Conservation (phyloP, 2,888 invertebrate genomes). For the Blastobasis adustella region DNA sequence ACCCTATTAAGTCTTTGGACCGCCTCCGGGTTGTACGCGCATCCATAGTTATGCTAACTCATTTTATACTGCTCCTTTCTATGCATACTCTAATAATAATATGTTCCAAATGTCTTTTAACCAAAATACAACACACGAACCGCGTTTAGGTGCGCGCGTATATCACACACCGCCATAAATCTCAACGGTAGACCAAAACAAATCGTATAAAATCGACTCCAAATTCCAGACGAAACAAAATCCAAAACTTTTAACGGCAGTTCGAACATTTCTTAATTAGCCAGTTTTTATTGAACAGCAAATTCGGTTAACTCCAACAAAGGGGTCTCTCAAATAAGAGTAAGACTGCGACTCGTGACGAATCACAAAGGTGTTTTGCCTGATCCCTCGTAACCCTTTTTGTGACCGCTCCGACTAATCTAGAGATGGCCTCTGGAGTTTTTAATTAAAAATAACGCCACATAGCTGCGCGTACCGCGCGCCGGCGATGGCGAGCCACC, state of each 20-base stretch:
- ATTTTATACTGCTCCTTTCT: no score
- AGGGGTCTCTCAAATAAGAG: conserved; percentile 67
- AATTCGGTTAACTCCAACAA: conserved; percentile 71
- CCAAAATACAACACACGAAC: not conserved
- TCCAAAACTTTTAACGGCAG: conserved; percentile 54
- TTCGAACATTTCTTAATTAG: conserved; percentile 70
- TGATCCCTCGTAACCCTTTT: conserved; percentile 65
- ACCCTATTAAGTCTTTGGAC: no score
- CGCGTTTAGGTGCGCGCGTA: not conserved
- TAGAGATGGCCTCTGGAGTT: conserved; percentile 59
- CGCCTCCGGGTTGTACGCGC: no score
- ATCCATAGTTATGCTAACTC: no score
- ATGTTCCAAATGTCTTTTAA: no score
- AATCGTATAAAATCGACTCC: conserved; percentile 33
- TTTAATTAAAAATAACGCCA: conserved; percentile 71
- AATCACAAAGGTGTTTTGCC: conserved; percentile 67
- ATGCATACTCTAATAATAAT: no score
- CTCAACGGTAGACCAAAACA: conserved; percentile 38
- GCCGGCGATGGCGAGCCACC: conserved; percentile 25
- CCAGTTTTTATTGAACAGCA: conserved; percentile 66
- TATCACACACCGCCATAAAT: conserved; percentile 22
- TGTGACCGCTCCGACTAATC: conserved; percentile 65
- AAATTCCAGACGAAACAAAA: conserved; percentile 42
- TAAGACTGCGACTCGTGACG: conserved; percentile 69
- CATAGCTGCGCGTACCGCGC: conserved; percentile 57